A percentile compares a stretch with the other conserved stretches of the same genome.
phyloP scores from a whole-genome alignment of 1,140 invertebrate species.

The Eupeodes corollae region DNA sequence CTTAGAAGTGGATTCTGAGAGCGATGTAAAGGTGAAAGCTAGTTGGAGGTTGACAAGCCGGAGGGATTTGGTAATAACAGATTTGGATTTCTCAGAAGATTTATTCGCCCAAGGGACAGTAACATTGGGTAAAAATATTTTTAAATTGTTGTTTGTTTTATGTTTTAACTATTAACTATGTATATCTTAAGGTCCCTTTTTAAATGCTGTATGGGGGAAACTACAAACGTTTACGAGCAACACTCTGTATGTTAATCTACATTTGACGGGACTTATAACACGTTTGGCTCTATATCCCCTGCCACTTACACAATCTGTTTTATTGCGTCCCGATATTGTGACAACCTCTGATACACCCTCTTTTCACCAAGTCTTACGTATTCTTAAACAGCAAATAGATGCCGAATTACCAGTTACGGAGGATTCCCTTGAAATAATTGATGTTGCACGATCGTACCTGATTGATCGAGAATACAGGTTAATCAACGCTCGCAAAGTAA shows the following conservation, averaged over 20 bases:
- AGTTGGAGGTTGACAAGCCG: constrained; percentile 13
- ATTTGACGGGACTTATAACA: constrained; percentile 77
- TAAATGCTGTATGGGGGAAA: constrained; percentile 69
- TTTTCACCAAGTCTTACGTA: constrained; percentile 75
- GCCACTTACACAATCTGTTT: constrained; percentile 72
- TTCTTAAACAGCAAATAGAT: constrained; percentile 79
- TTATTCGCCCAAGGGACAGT: constrained; percentile 38
- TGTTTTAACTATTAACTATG: background rate
- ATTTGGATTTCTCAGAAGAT: constrained; percentile 38
- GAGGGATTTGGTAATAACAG: constrained; percentile 26
- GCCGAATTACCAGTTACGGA: constrained; percentile 58
- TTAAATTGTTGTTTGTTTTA: background rate
- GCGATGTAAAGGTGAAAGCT: constrained; percentile 7
- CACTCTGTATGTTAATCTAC: constrained; percentile 75
- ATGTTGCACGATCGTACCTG: constrained; percentile 63
- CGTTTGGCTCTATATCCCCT: constrained; percentile 79
- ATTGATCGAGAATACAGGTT: constrained; percentile 63
- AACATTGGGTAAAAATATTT: constrained; percentile 25
- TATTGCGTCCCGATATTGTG: constrained; percentile 76
- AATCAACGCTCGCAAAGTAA: constrained; percentile 51
- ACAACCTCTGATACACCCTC: constrained; percentile 84
- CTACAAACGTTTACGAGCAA: constrained; percentile 76
- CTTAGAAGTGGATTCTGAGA: constrained; percentile 12
- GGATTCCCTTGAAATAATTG: constrained; percentile 55
- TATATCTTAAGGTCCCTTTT: constrained; percentile 58